These are phyloP conservation scores for Reticulitermes speratus DNA, from an alignment of 1,140 invertebrate genomes.

Conservation along the genomic window DNA sequence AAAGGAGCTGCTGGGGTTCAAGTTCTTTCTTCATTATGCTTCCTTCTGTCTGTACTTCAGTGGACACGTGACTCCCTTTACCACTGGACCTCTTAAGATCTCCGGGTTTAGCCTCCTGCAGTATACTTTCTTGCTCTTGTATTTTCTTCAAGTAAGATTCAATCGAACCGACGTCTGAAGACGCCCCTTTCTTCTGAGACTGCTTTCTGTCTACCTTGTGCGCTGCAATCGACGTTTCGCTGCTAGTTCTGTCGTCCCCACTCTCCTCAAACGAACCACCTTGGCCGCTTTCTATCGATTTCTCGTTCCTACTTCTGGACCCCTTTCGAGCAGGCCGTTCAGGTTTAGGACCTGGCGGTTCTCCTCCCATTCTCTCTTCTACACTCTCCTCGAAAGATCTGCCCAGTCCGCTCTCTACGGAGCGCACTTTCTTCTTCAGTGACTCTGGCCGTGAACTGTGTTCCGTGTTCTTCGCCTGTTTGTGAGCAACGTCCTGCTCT, in stretches of 20 bases:
- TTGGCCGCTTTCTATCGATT: slow-evolving; percentile 25
- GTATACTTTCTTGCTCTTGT: not conserved
- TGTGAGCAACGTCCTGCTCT: not conserved
- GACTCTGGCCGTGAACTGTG: not conserved
- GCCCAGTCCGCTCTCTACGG: slow-evolving; percentile 24
- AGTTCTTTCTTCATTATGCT: not conserved
- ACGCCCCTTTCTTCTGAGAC: not conserved
- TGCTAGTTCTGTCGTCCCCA: not conserved
- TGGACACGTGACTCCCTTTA: not conserved
- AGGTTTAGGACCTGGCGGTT: not conserved
- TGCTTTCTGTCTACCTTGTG: not conserved
- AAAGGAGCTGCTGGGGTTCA: not conserved
- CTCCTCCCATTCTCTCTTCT: not conserved
- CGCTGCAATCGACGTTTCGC: not conserved
- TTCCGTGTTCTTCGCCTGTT: not conserved
- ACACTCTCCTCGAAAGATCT: slow-evolving; percentile 21
- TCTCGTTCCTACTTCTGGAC: not conserved
- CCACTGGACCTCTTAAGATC: not conserved
- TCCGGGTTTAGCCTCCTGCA: not conserved
- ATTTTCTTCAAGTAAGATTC: not conserved
- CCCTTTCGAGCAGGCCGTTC: not conserved
- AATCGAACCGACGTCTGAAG: not conserved
- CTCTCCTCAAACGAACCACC: slow-evolving; percentile 26
- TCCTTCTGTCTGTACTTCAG: not conserved
- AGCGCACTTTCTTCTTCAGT: slow-evolving; percentile 13